Conservation (phyloP, 2,888 invertebrate genomes). For the Caenorhabditis sinica region DNA sequence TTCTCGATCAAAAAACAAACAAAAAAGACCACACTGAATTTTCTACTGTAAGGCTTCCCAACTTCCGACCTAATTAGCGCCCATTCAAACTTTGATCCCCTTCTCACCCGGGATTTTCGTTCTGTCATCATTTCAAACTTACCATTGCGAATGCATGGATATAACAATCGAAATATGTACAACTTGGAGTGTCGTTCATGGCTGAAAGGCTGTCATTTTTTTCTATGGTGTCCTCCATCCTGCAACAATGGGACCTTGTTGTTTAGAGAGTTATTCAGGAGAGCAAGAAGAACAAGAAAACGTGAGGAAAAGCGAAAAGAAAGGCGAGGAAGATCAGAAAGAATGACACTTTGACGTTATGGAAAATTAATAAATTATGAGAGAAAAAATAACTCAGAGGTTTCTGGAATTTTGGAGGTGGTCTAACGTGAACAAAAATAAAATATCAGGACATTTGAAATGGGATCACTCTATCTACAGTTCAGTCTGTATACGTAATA, state of each 20-base stretch:
- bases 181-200: constrained; percentile 44
- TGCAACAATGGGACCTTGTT: constrained; percentile 37
- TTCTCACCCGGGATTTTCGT: neutral
- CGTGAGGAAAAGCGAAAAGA: constrained; percentile 27
- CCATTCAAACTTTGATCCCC: constrained; percentile 19
- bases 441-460: neutral
- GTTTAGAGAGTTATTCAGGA: constrained; percentile 9
- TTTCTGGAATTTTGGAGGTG: constrained; percentile 4
- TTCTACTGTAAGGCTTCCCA: constrained; percentile 9
- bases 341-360: constrained; percentile 45
- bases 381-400: constrained; percentile 11
- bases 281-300: constrained; percentile 28
- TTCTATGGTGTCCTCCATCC: constrained; percentile 50
- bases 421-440: neutral
- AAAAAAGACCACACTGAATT: neutral
- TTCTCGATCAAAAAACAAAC: constrained; percentile 5
- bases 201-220: constrained; percentile 34
- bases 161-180: constrained; percentile 71
- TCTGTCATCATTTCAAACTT: neutral
- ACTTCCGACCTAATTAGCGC: neutral
- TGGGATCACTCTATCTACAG: neutral
- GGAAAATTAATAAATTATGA: constrained; percentile 46
- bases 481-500: constrained; percentile 2
- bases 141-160: constrained; percentile 69
- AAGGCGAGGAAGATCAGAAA: constrained; percentile 3